A percentile compares a stretch with the other conserved stretches of the same genome.
phyloP scores from a whole-genome alignment of 2,113 vertebrate genomes.

The Seriola dumerili region DNA sequence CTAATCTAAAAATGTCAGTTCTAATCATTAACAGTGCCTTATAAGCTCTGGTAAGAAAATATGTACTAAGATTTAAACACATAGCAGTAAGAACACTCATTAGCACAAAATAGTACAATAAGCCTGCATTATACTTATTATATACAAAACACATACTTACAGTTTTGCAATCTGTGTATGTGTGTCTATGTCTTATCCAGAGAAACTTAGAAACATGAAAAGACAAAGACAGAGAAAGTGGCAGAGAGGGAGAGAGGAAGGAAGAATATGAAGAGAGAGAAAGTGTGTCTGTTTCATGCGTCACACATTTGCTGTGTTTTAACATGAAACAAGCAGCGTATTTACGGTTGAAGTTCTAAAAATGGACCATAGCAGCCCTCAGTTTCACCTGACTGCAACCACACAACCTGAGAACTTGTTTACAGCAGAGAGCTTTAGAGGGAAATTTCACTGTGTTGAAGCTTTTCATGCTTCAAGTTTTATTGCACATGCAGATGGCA shows the following conservation, averaged over 20 bases:
- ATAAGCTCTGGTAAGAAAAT: neutral
- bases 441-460: constrained; percentile 29
- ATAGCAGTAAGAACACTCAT: neutral
- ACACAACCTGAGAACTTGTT: constrained; percentile 24
- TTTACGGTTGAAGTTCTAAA: constrained; percentile 69
- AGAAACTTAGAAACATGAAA: constrained; percentile 40
- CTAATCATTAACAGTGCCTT: neutral
- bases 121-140: constrained; percentile 31
- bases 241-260: constrained; percentile 6
- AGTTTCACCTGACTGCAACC: constrained; percentile 20
- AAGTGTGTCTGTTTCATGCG: constrained; percentile 17
- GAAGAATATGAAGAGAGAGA: constrained; percentile 13
- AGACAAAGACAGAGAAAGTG: constrained; percentile 16
- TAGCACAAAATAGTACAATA: constrained; percentile 32
- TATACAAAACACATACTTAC: constrained; percentile 44
- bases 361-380: constrained; percentile 21
- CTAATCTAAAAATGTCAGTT: neutral
- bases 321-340: constrained; percentile 70
- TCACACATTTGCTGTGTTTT: constrained; percentile 63
- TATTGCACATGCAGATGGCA: constrained; percentile 52
- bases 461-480: constrained; percentile 38
- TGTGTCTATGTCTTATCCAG: constrained; percentile 28
- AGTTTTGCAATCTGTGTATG: constrained; percentile 35
- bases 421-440: constrained; percentile 26
- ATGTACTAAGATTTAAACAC: neutral